Percentiles rank a stretch among this genome's conserved stretches.
Evolutionary conservation across 2,888 invertebrate genomes (phyloP).

Genomic region (Leptopilina myrica): DNA sequence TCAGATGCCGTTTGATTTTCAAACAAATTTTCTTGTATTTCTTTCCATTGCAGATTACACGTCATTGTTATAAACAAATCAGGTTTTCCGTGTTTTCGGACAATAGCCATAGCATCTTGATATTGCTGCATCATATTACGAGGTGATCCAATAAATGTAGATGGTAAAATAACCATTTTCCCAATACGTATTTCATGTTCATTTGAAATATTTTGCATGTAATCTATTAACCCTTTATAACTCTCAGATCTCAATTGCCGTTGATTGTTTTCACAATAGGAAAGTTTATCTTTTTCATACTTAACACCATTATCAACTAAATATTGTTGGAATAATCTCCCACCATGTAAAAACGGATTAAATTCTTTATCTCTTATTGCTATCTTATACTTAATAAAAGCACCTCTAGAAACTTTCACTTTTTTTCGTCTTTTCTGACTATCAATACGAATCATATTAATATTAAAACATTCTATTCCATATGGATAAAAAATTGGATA

Average conservation of each 20-base stretch:
- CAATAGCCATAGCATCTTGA: too few relatives aligned
- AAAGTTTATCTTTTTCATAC: conserved; percentile 60
- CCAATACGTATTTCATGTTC: conserved; percentile 47
- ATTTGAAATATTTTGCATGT: conserved; percentile 57
- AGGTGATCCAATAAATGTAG: too few relatives aligned
- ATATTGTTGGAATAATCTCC: conserved; percentile 51
- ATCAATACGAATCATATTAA: conserved; percentile 4
- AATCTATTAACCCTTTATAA: conserved; percentile 60
- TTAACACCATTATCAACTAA: conserved; percentile 54
- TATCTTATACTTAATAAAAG: conserved; percentile 38
- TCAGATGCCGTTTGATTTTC: conserved; percentile 47
- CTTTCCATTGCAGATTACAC: too few relatives aligned
- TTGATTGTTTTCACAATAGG: conserved; percentile 47
- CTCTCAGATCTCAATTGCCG: conserved; percentile 47
- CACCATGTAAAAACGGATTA: conserved; percentile 5
- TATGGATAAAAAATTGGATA: conserved; percentile 46
- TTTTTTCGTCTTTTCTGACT: conserved; percentile 44
- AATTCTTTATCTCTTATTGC: not conserved
- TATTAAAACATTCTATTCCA: not conserved
- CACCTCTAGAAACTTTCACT: conserved; percentile 27
- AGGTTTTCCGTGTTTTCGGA: too few relatives aligned
- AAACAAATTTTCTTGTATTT: conserved; percentile 52
- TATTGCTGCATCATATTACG: too few relatives aligned
- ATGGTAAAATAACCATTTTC: too few relatives aligned
- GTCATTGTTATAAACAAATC: too few relatives aligned